phyloP scores from a whole-genome alignment of 2,113 vertebrate genomes.

The human region DNA sequence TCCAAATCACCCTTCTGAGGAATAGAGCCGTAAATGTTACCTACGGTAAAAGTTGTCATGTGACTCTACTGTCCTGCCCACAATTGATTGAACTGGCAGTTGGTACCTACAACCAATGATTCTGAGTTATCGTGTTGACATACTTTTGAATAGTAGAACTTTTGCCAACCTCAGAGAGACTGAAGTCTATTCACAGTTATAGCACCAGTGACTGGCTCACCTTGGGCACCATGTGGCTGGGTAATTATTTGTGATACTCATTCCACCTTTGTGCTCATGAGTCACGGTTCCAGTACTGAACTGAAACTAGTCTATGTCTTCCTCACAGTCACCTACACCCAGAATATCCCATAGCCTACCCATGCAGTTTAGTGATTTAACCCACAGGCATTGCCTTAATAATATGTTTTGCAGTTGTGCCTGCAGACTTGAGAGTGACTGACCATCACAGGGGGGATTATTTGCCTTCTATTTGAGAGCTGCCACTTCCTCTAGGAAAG shows the following conservation, averaged over 20 bases:
- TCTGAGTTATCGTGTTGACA: neutral
- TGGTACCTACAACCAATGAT: neutral
- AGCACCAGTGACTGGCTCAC: neutral
- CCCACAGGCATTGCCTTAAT: neutral
- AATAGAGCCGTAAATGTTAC: neutral
- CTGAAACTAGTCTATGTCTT: neutral
- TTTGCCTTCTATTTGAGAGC: neutral
- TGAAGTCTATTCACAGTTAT: neutral
- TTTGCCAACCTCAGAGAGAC: neutral
- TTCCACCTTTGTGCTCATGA: neutral
- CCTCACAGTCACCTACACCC: neutral
- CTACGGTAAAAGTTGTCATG: neutral
- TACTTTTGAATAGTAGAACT: neutral
- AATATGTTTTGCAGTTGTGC: neutral
- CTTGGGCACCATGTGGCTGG: neutral
- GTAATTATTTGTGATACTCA: neutral
- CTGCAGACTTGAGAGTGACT: neutral
- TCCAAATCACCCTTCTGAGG: neutral
- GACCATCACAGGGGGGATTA: neutral
- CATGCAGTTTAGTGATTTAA: neutral
- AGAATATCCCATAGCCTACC: neutral
- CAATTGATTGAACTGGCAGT: neutral
- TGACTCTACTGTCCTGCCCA: neutral
- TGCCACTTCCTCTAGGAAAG: neutral
- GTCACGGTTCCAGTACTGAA: neutral